Percentiles rank a stretch among this genome's conserved stretches.
Conservation (phyloP, 2,797 vertebrate genomes). For the Centroberyx gerrardi region DNA sequence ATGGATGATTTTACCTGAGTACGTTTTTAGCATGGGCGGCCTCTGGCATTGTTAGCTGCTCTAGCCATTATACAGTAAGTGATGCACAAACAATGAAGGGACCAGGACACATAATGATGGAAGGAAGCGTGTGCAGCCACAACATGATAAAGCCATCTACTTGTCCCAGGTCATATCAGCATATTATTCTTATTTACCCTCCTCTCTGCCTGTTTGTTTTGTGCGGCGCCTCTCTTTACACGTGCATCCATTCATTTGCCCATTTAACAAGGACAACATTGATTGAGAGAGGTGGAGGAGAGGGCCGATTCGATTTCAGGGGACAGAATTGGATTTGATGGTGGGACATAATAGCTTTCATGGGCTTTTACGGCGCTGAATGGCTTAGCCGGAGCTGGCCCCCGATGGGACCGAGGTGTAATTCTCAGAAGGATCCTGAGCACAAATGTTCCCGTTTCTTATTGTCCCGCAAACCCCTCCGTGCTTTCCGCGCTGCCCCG, state of each 20-base stretch:
- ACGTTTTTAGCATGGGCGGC: neutral
- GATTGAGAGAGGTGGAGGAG: constrained; percentile 73
- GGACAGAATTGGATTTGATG: constrained; percentile 80
- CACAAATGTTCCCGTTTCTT: constrained; percentile 71
- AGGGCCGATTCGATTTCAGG: constrained; percentile 77
- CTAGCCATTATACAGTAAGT: neutral
- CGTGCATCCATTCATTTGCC: constrained; percentile 73
- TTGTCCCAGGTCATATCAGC: constrained; percentile 40
- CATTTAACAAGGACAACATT: constrained; percentile 79
- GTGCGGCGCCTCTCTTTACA: constrained; percentile 54
- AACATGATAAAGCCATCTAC: constrained; percentile 38
- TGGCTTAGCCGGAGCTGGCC: constrained; percentile 65
- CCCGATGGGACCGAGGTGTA: constrained; percentile 70
- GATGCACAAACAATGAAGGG: neutral
- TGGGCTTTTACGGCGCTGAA: constrained; percentile 69
- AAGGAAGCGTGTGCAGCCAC: neutral
- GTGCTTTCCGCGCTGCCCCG: constrained; percentile 28
- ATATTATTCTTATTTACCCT: constrained; percentile 34
- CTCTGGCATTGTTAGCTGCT: neutral
- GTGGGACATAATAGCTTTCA: constrained; percentile 75
- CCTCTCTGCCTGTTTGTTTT: constrained; percentile 55
- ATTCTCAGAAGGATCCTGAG: constrained; percentile 73
- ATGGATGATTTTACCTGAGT: constrained; percentile 11
- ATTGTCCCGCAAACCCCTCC: constrained; percentile 42
- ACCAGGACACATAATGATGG: neutral